These are phyloP conservation scores for Microtus ochrogaster DNA, from an alignment of 2,113 vertebrate species.

Conservation along the genomic window DNA sequence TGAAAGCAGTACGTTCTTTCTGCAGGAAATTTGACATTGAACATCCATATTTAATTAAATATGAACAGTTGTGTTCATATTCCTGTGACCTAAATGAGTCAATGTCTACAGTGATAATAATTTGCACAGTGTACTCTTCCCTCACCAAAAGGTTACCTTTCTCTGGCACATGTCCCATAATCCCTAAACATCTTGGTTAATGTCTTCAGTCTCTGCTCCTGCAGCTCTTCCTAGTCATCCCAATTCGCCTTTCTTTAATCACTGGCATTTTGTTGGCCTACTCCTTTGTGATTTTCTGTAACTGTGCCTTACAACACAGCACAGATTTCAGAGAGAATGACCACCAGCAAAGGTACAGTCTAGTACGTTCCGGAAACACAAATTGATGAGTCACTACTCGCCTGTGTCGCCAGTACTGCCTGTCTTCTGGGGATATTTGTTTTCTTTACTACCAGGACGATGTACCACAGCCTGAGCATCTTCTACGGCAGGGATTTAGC, in stretches of 20 bases:
- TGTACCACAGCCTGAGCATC: neutral
- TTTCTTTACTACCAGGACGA: neutral
- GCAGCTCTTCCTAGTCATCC: neutral
- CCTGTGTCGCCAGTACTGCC: neutral
- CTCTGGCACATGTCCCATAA: neutral
- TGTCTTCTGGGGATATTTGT: too few species aligned
- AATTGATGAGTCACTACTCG: fast-evolving
- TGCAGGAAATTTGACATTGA: neutral
- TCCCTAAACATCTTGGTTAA: neutral
- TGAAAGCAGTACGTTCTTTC: neutral
- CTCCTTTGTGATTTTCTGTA: neutral
- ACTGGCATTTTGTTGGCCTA: neutral
- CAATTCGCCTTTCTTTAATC: fast-evolving
- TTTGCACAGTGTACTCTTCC: neutral
- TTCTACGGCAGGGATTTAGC: neutral
- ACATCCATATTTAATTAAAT: neutral
- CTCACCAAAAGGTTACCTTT: neutral
- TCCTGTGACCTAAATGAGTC: neutral
- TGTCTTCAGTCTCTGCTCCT: neutral
- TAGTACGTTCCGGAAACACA: neutral
- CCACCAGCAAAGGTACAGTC: neutral
- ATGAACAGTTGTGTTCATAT: neutral
- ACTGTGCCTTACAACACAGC: neutral
- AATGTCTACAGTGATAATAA: neutral
- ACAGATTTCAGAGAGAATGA: too few species aligned